These are phyloP conservation scores for Syngnathus acus DNA, from an alignment of 2,797 vertebrate genomes.

Conservation along the genomic window DNA sequence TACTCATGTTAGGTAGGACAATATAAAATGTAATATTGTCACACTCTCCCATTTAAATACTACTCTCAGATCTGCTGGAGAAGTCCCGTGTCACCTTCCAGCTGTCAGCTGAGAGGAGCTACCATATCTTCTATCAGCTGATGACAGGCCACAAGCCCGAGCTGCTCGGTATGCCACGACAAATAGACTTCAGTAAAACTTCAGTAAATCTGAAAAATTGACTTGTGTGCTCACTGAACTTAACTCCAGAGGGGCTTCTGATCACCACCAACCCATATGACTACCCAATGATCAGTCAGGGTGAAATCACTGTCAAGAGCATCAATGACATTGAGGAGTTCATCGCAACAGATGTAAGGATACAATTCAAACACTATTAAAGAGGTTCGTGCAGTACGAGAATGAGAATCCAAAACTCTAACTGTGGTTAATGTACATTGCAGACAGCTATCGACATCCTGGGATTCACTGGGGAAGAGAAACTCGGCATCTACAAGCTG, in stretches of 20 bases:
- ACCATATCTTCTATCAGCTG: constrained; percentile 86
- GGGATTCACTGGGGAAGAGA: constrained; percentile 76
- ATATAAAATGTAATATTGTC: neutral
- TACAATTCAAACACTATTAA: neutral
- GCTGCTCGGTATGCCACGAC: constrained; percentile 47
- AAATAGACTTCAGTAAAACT: too few species aligned
- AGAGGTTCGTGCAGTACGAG: neutral
- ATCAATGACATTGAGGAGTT: constrained; percentile 82
- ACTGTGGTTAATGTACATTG: neutral
- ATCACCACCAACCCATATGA: constrained; percentile 85
- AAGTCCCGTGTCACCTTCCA: constrained; percentile 85
- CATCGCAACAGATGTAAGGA: constrained; percentile 82
- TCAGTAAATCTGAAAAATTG: neutral
- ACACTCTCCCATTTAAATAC: neutral
- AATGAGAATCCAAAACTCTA: too few species aligned
- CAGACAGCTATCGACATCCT: constrained; percentile 76
- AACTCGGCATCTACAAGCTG: constrained; percentile 74
- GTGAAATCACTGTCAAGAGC: constrained; percentile 80
- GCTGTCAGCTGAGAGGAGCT: constrained; percentile 81
- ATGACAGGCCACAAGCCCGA: constrained; percentile 83
- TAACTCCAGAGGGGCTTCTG: constrained; percentile 70
- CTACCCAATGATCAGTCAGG: constrained; percentile 78
- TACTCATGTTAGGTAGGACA: neutral
- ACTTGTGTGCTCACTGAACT: too few species aligned
- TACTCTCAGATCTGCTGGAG: constrained; percentile 70